Conservation (phyloP, 2,888 invertebrate genomes). For the Dorcus hopei region DNA sequence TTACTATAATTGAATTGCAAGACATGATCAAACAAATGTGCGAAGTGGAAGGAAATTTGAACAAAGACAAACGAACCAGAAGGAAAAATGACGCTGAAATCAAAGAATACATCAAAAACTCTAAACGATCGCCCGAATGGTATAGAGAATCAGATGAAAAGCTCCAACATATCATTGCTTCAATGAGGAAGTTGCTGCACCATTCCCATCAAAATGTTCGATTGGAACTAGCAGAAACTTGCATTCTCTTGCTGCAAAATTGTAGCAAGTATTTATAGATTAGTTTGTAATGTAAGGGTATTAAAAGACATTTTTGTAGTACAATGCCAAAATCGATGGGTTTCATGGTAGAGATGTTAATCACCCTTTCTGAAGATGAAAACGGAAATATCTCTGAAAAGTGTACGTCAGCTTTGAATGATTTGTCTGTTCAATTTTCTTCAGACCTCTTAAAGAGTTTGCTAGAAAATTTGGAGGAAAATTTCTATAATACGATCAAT, state of each 20-base stretch:
- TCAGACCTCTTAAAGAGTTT: slow-evolving; percentile 45
- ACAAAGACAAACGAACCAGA: slow-evolving; percentile 21
- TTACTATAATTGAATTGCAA: slow-evolving; percentile 10
- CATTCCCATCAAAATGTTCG: slow-evolving; percentile 64
- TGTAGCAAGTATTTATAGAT: slow-evolving; percentile 55
- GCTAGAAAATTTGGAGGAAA: slow-evolving; percentile 59
- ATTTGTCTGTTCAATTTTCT: slow-evolving; percentile 49
- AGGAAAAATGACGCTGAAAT: slow-evolving; percentile 38
- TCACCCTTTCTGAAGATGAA: slow-evolving; percentile 67
- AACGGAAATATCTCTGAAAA: slow-evolving; percentile 51
- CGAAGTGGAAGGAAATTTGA: not conserved
- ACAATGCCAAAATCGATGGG: slow-evolving; percentile 61
- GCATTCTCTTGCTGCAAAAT: slow-evolving; percentile 56
- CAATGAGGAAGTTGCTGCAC: slow-evolving; percentile 55
- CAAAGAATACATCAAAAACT: slow-evolving; percentile 44
- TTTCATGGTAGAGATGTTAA: slow-evolving; percentile 64
- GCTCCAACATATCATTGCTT: slow-evolving; percentile 52
- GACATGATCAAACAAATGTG: slow-evolving; percentile 10
- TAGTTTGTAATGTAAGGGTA: slow-evolving; percentile 1
- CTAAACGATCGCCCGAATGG: slow-evolving; percentile 55
- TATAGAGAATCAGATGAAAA: slow-evolving; percentile 58
- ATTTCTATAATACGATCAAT: slow-evolving; percentile 57
- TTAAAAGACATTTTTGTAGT: slow-evolving; percentile 43
- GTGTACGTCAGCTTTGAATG: slow-evolving; percentile 44
- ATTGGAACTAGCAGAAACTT: slow-evolving; percentile 59